These are phyloP conservation scores for Drosophila miranda DNA, from an alignment of 1,140 invertebrate genomes.

Conservation along the genomic window DNA sequence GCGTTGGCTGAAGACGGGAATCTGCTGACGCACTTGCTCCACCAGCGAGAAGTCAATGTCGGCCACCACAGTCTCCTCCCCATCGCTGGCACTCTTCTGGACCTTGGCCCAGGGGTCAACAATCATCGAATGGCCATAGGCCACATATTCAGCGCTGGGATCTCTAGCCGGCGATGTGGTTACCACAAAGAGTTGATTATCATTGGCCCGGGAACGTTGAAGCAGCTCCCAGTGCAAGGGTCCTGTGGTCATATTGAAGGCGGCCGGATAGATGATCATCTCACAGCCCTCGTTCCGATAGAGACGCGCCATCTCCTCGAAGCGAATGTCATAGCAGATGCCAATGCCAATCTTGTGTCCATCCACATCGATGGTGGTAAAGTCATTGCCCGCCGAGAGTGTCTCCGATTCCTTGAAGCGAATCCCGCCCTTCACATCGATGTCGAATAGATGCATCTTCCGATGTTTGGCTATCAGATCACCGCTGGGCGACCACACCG, in stretches of 20 bases:
- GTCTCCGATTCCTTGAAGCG: conserved; percentile 96
- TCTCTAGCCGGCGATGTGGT: conserved; percentile 91
- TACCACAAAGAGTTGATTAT: conserved; percentile 93
- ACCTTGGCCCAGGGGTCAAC: conserved; percentile 95
- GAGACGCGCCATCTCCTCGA: conserved; percentile 93
- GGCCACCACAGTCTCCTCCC: conserved; percentile 88
- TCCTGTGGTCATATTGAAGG: conserved; percentile 98
- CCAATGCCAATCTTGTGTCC: conserved; percentile 93
- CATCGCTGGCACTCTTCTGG: conserved; percentile 86
- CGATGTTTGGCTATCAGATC: conserved; percentile 88
- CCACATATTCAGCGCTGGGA: conserved; percentile 88
- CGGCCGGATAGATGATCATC: conserved; percentile 94
- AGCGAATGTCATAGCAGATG: conserved; percentile 97
- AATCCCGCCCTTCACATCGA: conserved; percentile 95
- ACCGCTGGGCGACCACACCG: conserved; percentile 92
- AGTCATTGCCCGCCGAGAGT: conserved; percentile 88
- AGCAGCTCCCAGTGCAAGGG: conserved; percentile 96
- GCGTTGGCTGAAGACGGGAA: conserved; percentile 90
- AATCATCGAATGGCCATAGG: conserved; percentile 94
- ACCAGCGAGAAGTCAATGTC: conserved; percentile 91
- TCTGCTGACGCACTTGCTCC: conserved; percentile 90
- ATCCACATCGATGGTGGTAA: conserved; percentile 89
- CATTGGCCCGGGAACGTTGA: conserved; percentile 89
- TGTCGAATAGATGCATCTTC: conserved; percentile 97
- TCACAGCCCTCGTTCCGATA: conserved; percentile 92